Base-by-base conservation (phyloP, 2,888 invertebrate genomes). In the Lasius fuliginosus region DNA sequence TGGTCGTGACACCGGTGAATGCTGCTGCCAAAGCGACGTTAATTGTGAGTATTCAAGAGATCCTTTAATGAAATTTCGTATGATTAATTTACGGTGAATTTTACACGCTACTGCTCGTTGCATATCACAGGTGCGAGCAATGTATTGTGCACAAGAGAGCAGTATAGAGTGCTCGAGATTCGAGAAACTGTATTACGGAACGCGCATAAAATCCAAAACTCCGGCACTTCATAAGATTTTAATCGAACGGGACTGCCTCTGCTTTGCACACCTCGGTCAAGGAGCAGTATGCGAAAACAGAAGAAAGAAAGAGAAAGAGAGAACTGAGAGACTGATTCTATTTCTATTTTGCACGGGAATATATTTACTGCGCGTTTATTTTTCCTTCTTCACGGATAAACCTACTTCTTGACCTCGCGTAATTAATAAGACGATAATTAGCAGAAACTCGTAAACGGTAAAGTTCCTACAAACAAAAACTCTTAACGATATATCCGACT, bases 61-160 rank as follows among this genome's bases (percentile, higher is more conserved):
- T 84, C 64, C 85, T 82, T 87, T 89, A 90, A 90, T 90, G 83
- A 87, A 90, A 90, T 90, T 88, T 86, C 67, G 69, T 82, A 85
- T 86, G 88, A 87, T 86, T 87, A 88, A 87, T 81, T 86, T 83
- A 76, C 46, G 68, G 71, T 33, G 82, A 86, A 86, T 89, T 83
- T 87, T 84, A 86, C 79, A 27, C 84, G 58, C 65, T 46, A 40
- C 46, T 65, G 15, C 8, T 23, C 75, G 46, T 12, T 46, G 42
- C 6, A n/a, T 56, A 68, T 69, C 40, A 42, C 62, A 53, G 5
- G 40, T 40, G 79, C 62, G 42, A 6, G 15, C n/a, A 33, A 1
- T 65, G 30, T 46, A 62, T 49, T 58, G 42, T 23, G 53, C n/a
- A 42, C 33, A 46, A 68, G 68, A 36, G 49, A 69, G 40, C 33